phyloP scores from a whole-genome alignment of 1,140 invertebrate genomes.

The Drosophila ogumai region DNA sequence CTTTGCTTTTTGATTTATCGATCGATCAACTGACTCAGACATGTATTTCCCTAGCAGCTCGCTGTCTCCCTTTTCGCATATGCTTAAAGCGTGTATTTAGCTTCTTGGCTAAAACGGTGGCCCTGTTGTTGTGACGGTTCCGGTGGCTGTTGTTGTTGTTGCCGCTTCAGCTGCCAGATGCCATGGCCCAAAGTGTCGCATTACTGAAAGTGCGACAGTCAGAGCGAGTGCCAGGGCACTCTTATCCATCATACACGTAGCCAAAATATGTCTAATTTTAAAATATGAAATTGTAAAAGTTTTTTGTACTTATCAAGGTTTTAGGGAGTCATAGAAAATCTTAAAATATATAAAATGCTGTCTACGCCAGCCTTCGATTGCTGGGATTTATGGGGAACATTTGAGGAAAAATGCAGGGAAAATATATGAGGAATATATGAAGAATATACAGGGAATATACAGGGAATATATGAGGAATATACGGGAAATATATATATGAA shows the following conservation, averaged over 20 bases:
- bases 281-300: no score
- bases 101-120: constrained; percentile 39
- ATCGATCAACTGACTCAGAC: constrained; percentile 10
- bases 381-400: no score
- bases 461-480: no score
- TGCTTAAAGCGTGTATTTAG: constrained; percentile 35
- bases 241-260: constrained; percentile 4
- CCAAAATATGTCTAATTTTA: neutral
- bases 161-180: constrained; percentile 48
- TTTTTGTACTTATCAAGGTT: no score
- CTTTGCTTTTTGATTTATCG: constrained; percentile 25
- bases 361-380: no score
- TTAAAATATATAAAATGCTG: no score
- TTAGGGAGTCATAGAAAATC: neutral
- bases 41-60: constrained; percentile 11
- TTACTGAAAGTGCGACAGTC: constrained; percentile 71
- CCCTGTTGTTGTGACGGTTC: constrained; percentile 18
- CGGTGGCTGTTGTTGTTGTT: constrained; percentile 10
- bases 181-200: constrained; percentile 71
- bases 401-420: no score
- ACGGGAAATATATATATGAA: no score
- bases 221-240: constrained; percentile 5
- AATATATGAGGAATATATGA: no score
- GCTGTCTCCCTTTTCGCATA: constrained; percentile 5
- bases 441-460: no score